Percentiles rank a stretch among this genome's conserved stretches.
Evolutionary conservation across 2,888 invertebrate genomes (phyloP).

Genomic region (Baronia brevicornis): DNA sequence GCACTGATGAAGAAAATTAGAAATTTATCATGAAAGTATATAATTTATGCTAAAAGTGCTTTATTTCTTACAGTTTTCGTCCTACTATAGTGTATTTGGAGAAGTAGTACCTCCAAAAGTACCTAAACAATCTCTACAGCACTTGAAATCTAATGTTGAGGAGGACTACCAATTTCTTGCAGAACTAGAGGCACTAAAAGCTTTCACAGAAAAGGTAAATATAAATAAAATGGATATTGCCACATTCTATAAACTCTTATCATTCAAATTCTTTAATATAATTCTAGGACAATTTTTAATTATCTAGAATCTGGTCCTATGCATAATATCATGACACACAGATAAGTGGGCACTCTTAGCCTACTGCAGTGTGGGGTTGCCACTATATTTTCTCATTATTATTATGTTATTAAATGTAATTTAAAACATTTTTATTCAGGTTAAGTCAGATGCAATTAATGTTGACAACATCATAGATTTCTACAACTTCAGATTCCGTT

Average conservation of each 20-base stretch:
- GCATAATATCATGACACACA: too few species aligned
- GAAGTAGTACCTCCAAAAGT: conserved; percentile 40
- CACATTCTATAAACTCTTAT: too few species aligned
- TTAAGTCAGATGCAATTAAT: conserved; percentile 56
- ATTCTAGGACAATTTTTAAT: neutral
- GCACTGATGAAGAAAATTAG: neutral
- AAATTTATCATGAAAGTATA: neutral
- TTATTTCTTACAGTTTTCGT: conserved; percentile 39
- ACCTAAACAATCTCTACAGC: conserved; percentile 36
- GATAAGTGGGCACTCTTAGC: too few species aligned
- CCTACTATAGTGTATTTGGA: conserved; percentile 53
- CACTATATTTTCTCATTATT: conserved; percentile 3
- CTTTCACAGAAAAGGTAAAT: conserved; percentile 70
- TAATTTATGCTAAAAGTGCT: neutral
- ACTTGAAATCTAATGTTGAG: conserved; percentile 59
- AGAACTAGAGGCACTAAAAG: conserved; percentile 76
- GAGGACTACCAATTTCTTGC: conserved; percentile 78
- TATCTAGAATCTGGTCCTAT: too few species aligned
- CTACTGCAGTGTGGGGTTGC: too few species aligned
- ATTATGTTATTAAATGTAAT: too few species aligned
- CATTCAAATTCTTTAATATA: conserved; percentile 1
- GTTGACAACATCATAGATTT: conserved; percentile 78
- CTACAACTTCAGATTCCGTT: conserved; percentile 79
- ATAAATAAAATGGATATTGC: neutral
- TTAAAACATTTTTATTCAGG: conserved; percentile 41